These are phyloP conservation scores for Rhynchopsitta pachyrhyncha DNA, from an alignment of 2,113 vertebrate species.

Conservation along the genomic window DNA sequence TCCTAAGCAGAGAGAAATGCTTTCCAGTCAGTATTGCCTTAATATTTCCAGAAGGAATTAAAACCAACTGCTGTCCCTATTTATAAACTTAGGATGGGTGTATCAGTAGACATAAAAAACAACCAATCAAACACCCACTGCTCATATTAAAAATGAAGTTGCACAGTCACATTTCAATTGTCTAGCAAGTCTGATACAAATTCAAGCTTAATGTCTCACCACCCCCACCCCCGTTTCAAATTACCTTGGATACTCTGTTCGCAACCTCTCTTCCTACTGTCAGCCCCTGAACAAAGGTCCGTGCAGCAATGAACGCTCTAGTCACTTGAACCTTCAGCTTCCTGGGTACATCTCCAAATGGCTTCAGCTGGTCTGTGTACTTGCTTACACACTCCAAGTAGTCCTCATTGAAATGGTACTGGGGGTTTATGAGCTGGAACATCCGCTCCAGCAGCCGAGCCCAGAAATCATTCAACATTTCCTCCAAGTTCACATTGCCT, in stretches of 20 bases:
- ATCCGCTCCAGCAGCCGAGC: constrained; percentile 90
- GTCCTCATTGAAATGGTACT: constrained; percentile 91
- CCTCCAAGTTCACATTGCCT: constrained; percentile 94
- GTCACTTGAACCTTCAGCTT: constrained; percentile 95
- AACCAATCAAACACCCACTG: not conserved
- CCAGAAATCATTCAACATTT: constrained; percentile 98
- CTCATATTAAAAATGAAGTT: not conserved
- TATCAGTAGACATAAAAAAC: not conserved
- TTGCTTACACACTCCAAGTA: constrained; percentile 97
- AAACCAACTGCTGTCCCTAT: not conserved
- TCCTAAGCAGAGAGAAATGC: not conserved
- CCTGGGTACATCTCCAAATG: constrained; percentile 93
- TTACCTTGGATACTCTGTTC: constrained; percentile 97
- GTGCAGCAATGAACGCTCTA: constrained; percentile 90
- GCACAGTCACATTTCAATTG: not conserved
- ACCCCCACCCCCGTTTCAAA: not conserved
- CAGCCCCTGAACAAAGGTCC: constrained; percentile 95
- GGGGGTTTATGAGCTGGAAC: constrained; percentile 95
- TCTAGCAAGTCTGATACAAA: not conserved
- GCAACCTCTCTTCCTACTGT: constrained; percentile 94
- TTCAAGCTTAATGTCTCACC: not conserved
- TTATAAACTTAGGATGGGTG: not conserved
- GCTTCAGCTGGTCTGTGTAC: constrained; percentile 94
- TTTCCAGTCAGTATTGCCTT: not conserved
- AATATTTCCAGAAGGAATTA: not conserved